Percentiles rank a stretch among this genome's conserved stretches.
Conservation (phyloP, 2,113 vertebrate species). For the Bagarius yarrelli region DNA sequence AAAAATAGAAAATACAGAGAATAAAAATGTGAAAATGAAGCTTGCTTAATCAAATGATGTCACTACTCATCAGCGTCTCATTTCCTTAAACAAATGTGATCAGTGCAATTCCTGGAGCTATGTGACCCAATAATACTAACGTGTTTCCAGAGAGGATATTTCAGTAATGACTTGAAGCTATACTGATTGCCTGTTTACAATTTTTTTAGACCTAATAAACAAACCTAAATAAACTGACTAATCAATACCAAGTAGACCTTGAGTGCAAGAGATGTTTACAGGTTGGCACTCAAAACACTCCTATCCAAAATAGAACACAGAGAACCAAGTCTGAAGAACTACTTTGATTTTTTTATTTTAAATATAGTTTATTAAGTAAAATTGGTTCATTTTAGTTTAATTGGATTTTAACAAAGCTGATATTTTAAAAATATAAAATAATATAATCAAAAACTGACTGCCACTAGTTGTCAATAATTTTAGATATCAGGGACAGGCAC, state of each 20-base stretch:
- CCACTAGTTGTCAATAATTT: neutral
- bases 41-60: neutral
- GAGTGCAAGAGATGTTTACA: neutral
- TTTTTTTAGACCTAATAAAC: neutral
- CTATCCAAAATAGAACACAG: neutral
- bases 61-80: slow-evolving; percentile 29
- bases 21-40: slow-evolving; percentile 23
- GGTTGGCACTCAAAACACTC: neutral
- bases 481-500: neutral
- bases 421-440: neutral
- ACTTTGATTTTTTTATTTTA: slow-evolving; percentile 2
- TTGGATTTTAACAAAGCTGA: neutral
- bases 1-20: slow-evolving; percentile 27
- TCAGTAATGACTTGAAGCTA: slow-evolving; percentile 7
- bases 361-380: neutral
- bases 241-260: neutral
- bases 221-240: slow-evolving; percentile 7
- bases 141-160: slow-evolving; percentile 7
- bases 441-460: neutral
- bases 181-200: neutral
- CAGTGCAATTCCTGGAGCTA: slow-evolving; percentile 31
- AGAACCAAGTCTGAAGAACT: neutral
- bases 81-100: slow-evolving; percentile 45
- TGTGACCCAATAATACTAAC: neutral
- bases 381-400: neutral